Percentiles rank a stretch among this genome's conserved stretches.
phyloP scores from a whole-genome alignment of 2,113 vertebrate genomes.

The Stomatorhinus ivindoensis region DNA sequence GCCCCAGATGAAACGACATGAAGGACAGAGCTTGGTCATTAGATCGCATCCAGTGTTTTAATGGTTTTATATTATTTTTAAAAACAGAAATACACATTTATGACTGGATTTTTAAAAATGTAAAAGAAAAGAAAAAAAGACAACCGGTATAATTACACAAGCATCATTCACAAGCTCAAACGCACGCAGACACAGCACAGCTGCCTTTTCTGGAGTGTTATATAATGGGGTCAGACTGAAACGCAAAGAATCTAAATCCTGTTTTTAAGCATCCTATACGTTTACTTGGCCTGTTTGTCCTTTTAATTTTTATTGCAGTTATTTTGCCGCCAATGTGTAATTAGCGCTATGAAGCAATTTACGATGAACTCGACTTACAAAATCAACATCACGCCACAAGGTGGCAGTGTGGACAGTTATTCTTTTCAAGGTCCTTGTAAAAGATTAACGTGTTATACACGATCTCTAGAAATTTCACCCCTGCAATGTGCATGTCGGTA shows the following conservation, averaged over 20 bases:
- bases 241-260: not conserved
- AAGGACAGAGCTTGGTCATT: not conserved
- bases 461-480: conserved; percentile 2
- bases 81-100: not conserved
- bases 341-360: not conserved
- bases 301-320: not conserved
- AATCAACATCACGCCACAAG: conserved; percentile 52
- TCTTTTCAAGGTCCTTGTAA: conserved; percentile 20
- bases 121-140: not conserved
- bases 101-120: not conserved
- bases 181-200: not conserved
- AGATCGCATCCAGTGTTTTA: not conserved
- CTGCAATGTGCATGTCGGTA: not conserved
- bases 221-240: not conserved
- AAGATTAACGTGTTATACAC: conserved; percentile 9
- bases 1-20: not conserved
- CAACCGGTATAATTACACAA: not conserved
- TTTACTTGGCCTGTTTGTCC: not conserved
- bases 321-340: conserved; percentile 9
- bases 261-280: not conserved
- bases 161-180: not conserved
- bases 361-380: conserved; percentile 15
- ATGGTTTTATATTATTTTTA: not conserved
- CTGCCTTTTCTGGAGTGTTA: not conserved
- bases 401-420: conserved; percentile 56